Percentiles rank a stretch among this genome's conserved stretches.
phyloP scores from a whole-genome alignment of 2,888 invertebrate genomes.

The Fissipunctia ypsillon region DNA sequence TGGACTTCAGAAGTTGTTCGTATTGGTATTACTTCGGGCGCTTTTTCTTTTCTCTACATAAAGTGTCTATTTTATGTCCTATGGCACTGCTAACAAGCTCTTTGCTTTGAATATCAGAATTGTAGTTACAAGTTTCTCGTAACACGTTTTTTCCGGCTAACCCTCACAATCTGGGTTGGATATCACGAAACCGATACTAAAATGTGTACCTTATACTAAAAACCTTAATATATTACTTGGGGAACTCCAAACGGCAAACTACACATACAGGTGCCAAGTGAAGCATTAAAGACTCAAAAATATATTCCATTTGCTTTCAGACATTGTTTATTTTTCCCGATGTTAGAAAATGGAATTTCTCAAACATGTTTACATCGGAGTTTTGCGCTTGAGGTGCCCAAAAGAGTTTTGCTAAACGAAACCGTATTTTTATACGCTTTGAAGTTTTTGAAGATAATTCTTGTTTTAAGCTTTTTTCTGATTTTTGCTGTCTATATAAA shows the following conservation, averaged over 20 bases:
- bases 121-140: constrained; percentile 24
- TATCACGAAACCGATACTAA: constrained; percentile 22
- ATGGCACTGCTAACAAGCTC: constrained; percentile 16
- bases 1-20: constrained; percentile 38
- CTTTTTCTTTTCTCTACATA: constrained; percentile 33
- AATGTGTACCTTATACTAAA: constrained; percentile 40
- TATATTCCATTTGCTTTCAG: constrained; percentile 57
- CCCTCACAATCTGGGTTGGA: constrained; percentile 8
- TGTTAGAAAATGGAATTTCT: constrained; percentile 61
- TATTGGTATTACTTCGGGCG: constrained; percentile 29
- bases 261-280: constrained; percentile 57
- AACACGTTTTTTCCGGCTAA: constrained; percentile 23
- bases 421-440: constrained; percentile 56
- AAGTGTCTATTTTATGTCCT: constrained; percentile 27
- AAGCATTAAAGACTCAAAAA: constrained; percentile 56
- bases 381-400: constrained; percentile 61
- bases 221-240: constrained; percentile 29
- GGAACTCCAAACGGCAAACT: constrained; percentile 31
- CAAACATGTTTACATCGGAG: constrained; percentile 65
- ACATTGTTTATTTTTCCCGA: constrained; percentile 59
- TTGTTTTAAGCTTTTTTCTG: constrained; percentile 24
- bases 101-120: constrained; percentile 10
- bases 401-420: constrained; percentile 53
- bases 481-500: constrained; percentile 11
- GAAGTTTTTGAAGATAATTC: constrained; percentile 55